Evolutionary conservation across 2,888 invertebrate genomes (phyloP).

Genomic region (Andricus quercusramuli): DNA sequence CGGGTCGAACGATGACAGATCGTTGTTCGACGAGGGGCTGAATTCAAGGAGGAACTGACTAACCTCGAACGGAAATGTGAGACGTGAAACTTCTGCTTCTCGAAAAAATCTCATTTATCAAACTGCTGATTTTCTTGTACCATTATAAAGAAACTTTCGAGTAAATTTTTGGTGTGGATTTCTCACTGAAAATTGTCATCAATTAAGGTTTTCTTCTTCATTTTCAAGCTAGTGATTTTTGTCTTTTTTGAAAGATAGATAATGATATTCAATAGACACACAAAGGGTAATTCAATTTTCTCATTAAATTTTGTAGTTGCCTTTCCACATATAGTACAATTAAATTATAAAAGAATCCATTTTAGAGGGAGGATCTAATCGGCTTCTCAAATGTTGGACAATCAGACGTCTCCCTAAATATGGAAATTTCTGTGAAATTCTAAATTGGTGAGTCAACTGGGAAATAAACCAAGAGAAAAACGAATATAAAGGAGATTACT

Average conservation of each 20-base stretch:
- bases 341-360: no score
- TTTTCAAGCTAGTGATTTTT: background rate
- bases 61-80: background rate
- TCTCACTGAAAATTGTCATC: background rate
- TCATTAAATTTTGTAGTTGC: no score
- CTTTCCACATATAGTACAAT: no score
- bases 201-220: background rate
- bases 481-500: background rate
- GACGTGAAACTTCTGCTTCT: constrained; percentile 1
- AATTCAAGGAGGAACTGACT: background rate
- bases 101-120: background rate
- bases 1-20: constrained; percentile 3
- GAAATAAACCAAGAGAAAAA: background rate
- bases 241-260: no score
- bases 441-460: background rate
- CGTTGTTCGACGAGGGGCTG: background rate
- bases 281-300: no score
- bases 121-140: background rate
- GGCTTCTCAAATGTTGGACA: no score
- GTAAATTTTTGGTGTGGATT: background rate
- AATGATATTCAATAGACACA: no score
- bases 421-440: background rate
- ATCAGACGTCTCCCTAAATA: no score
- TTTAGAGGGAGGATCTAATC: no score
- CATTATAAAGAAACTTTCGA: background rate